A percentile compares a stretch with the other conserved stretches of the same genome.
Evolutionary conservation across 2,888 invertebrate species (phyloP).

Genomic region (Selenia dentaria): DNA sequence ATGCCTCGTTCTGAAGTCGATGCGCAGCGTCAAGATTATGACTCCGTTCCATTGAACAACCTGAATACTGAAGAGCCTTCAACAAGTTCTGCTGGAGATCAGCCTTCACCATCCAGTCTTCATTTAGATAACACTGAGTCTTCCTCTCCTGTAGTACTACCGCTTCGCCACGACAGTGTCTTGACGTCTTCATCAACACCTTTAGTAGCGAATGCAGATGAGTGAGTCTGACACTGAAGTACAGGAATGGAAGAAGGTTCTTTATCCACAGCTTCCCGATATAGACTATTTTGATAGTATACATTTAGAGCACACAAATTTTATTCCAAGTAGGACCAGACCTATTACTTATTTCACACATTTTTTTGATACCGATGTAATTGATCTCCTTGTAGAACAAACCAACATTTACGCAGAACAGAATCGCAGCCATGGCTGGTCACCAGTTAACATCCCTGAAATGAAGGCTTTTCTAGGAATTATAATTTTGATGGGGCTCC

Average conservation of each 20-base stretch:
- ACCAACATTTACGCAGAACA: not conserved
- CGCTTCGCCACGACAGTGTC: not conserved
- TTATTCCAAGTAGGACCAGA: not conserved
- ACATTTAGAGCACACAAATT: not conserved
- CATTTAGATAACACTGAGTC: not conserved
- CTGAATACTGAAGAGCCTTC: not conserved
- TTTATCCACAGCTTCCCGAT: not conserved
- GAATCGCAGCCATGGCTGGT: slow-evolving; percentile 14
- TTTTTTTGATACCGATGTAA: not conserved
- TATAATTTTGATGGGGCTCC: slow-evolving; percentile 34
- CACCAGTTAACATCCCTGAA: slow-evolving; percentile 29
- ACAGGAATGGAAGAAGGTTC: not conserved
- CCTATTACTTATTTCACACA: not conserved
- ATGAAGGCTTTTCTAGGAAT: slow-evolving; percentile 36
- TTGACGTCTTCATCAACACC: not conserved
- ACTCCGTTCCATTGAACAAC: too few species aligned
- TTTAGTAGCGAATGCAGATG: not conserved
- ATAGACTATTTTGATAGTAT: not conserved
- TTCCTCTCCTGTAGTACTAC: not conserved
- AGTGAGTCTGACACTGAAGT: not conserved
- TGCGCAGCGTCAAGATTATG: too few species aligned
- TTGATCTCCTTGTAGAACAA: not conserved
- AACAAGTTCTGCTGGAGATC: not conserved
- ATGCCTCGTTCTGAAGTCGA: too few species aligned
- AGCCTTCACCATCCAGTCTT: not conserved